Evolutionary conservation across 2,113 vertebrate species (phyloP), one percentile per base, ranked within the genome.

Genomic region (Calonectris borealis): DNA sequence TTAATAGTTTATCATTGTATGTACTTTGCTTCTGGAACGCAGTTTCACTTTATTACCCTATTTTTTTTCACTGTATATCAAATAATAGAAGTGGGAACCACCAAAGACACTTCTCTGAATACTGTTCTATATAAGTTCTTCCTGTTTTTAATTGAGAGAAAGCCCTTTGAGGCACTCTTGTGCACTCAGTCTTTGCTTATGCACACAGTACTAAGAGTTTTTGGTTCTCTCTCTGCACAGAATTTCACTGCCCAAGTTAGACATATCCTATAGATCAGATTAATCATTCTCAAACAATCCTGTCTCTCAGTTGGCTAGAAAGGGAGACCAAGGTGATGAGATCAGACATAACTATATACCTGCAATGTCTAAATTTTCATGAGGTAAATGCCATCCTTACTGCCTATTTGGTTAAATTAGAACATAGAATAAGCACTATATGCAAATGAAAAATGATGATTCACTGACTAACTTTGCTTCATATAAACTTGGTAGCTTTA

Each of bases 391-490:
- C 8, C 57, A 61, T 52, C 21, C 10, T 80, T 90, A 72, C 42
- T 86, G 18, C 54, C 40, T 58, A 4, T 90, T 69, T 88, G 75
- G 49, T 72, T 83, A 80, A 87, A 87, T 76, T 57, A 77, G 34
- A 73, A 91, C 6, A 9, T 46, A 79, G 77, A 87, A 83, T 76
- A 89, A 89, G 26, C 31, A 69, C 83, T 83, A 51, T 61, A 77
- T 76, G 71, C 26, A 91, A 89, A 89, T 72, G 32, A 51, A 91
- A 90, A 89, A 58, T 61, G 17, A 84, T 93, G 86, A 92, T 73
- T 94, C 83, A 95, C 34, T 58, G 60, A 58, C 68, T 96, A 86
- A 78, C 70, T 95, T 93, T 77, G 8, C 66, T 92, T 94, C 71
- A 34, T 73, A 58, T 72, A 83, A 95, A 76, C 70, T 91, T 46